A percentile compares a stretch with the other conserved stretches of the same genome.
Conservation (phyloP, 2,888 invertebrate genomes). For the Crocallis elinguaria region DNA sequence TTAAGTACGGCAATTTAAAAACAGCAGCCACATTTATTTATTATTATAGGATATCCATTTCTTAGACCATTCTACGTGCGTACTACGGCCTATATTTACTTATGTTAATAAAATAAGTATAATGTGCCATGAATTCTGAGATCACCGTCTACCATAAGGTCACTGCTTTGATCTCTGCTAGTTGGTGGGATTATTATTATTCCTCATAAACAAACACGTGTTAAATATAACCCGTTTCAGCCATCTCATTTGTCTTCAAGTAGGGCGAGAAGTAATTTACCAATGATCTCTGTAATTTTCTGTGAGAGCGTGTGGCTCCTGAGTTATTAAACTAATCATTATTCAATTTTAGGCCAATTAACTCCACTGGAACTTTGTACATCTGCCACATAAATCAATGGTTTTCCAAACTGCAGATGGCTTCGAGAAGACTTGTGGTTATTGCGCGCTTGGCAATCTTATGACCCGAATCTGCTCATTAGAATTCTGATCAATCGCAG, state of each 20-base stretch:
- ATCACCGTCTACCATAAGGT: conserved; percentile 38
- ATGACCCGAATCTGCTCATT: conserved; percentile 30
- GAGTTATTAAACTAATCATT: conserved; percentile 56
- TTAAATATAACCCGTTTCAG: conserved; percentile 26
- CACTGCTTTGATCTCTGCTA: conserved; percentile 37
- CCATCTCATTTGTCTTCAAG: conserved; percentile 24
- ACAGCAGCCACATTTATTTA: conserved; percentile 31
- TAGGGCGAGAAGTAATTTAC: conserved; percentile 36
- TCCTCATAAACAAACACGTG: conserved; percentile 23
- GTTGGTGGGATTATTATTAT: conserved; percentile 16
- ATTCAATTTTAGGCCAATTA: conserved; percentile 46
- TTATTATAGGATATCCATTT: conserved; percentile 30
- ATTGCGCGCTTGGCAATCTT: conserved; percentile 30
- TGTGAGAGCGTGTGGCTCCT: conserved; percentile 39
- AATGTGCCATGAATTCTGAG: conserved; percentile 39
- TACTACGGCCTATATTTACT: conserved; percentile 30
- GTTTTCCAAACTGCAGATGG: conserved; percentile 41
- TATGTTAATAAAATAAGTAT: conserved; percentile 40
- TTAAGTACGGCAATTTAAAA: no score
- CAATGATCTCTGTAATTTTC: conserved; percentile 45
- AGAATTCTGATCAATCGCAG: conserved; percentile 27
- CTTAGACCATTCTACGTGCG: conserved; percentile 32
- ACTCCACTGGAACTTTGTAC: conserved; percentile 50
- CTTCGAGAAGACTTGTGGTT: conserved; percentile 41
- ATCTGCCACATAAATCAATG: conserved; percentile 51